Evolutionary conservation across 2,797 vertebrate species (phyloP).

Genomic region (Lacerta agilis): DNA sequence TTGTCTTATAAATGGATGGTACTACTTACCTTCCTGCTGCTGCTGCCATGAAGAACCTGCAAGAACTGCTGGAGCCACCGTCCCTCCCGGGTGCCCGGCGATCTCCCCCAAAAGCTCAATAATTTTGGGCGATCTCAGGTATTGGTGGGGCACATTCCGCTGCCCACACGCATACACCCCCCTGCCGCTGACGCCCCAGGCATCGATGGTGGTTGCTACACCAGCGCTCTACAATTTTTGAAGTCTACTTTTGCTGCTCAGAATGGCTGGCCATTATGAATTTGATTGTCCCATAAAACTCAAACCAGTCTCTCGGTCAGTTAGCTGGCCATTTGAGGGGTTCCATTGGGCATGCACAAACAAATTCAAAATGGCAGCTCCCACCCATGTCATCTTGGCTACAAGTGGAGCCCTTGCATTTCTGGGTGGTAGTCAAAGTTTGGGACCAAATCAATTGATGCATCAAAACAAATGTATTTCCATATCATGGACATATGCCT

Average conservation of each 20-base stretch:
- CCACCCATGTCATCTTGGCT: neutral
- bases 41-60: too few relatives aligned
- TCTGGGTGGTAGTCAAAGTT: neutral
- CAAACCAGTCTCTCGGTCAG: neutral
- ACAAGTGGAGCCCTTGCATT: neutral
- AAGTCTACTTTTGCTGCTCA: neutral
- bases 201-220: too few relatives aligned
- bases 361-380: neutral
- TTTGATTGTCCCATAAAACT: neutral
- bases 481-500: neutral
- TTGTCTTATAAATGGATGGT: too few relatives aligned
- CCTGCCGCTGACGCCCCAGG: too few relatives aligned
- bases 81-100: fast-evolving
- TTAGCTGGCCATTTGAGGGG: neutral
- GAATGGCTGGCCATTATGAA: neutral
- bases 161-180: too few relatives aligned
- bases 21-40: too few relatives aligned
- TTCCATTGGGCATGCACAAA: neutral
- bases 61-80: too few relatives aligned
- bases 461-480: neutral
- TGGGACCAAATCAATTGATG: neutral
- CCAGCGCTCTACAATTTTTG: too few relatives aligned
- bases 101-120: too few relatives aligned
- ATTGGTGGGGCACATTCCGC: too few relatives aligned
- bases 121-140: too few relatives aligned